phyloP scores from a whole-genome alignment of 2,797 vertebrate genomes.

The Oreortyx pictus region DNA sequence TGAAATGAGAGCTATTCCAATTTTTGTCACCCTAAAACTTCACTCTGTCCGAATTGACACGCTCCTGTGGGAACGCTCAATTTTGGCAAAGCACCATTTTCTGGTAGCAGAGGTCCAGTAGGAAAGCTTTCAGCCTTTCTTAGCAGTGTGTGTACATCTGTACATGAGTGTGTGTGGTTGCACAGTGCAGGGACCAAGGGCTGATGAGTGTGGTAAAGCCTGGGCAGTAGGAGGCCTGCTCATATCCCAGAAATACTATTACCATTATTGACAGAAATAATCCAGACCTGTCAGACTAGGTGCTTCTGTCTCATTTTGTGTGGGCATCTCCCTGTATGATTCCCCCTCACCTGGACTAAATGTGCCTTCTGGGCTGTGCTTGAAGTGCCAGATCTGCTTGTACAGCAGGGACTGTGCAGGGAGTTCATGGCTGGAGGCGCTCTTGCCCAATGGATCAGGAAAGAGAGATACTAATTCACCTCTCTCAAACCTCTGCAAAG shows the following conservation, averaged over 20 bases:
- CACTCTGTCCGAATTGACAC: not conserved
- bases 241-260: not conserved
- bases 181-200: not conserved
- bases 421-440: not conserved
- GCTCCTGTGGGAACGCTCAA: not conserved
- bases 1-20: constrained; percentile 32
- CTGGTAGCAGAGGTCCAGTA: constrained; percentile 24
- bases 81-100: not conserved
- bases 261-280: not conserved
- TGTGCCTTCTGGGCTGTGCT: not conserved
- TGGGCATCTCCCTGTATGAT: not conserved
- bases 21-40: not conserved
- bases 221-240: not conserved
- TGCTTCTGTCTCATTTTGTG: not conserved
- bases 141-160: not conserved
- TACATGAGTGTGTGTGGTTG: not conserved
- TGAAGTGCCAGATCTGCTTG: not conserved
- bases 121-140: not conserved
- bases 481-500: not conserved
- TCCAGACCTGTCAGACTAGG: not conserved
- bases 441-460: not conserved
- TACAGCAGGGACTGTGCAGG: not conserved
- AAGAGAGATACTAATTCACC: not conserved
- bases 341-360: not conserved
- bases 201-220: rapidly evolving